Evolutionary conservation across 1,140 invertebrate species (phyloP).

Genomic region (Macrobrachium nipponense): DNA sequence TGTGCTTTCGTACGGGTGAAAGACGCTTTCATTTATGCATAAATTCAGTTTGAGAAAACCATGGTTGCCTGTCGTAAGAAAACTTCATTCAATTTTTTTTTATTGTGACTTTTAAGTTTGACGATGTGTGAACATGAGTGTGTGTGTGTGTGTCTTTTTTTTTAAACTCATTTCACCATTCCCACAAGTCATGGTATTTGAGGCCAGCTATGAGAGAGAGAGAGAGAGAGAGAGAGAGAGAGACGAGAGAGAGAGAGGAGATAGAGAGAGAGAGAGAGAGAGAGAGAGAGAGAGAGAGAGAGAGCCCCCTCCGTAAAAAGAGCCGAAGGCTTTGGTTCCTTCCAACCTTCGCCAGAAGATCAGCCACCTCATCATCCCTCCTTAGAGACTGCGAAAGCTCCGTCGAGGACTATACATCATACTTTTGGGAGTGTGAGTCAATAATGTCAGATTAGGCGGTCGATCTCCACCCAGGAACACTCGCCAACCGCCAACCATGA

Average conservation of each 20-base stretch:
- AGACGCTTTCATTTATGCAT: no score
- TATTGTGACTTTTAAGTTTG: no score
- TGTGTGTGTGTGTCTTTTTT: no score
- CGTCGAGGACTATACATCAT: conserved; percentile 56
- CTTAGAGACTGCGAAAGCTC: conserved; percentile 41
- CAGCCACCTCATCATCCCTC: conserved; percentile 50
- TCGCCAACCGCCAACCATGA: conserved; percentile 51
- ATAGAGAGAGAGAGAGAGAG: conserved; percentile 11
- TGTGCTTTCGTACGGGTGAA: no score
- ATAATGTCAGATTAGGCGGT: conserved; percentile 60
- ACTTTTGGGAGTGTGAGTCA: conserved; percentile 57
- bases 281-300: neutral
- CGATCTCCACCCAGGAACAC: conserved; percentile 55
- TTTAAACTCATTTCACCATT: no score
- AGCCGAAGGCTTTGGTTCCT: no score
- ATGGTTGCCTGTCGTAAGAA: no score
- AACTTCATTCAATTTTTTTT: no score
- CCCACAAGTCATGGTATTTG: no score
- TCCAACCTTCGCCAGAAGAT: neutral
- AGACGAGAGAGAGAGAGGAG: neutral
- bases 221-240: conserved; percentile 26
- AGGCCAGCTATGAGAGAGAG: neutral
- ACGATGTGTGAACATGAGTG: no score
- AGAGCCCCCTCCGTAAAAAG: no score
- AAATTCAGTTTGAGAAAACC: no score